These are phyloP conservation scores for Perognathus longimembris DNA, from an alignment of 2,113 vertebrate species.

Conservation along the genomic window DNA sequence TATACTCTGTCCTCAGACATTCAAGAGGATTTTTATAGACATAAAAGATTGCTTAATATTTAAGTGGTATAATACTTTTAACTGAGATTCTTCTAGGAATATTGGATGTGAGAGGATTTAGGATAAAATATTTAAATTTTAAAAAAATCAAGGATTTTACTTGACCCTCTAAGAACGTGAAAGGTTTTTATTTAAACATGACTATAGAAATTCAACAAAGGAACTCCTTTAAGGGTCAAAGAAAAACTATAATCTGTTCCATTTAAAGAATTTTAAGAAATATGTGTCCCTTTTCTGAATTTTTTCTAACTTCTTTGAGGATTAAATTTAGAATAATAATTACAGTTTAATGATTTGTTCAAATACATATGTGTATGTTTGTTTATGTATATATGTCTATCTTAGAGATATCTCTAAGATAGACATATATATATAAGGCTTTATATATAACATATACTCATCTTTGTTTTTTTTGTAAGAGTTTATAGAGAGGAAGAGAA, in stretches of 20 bases:
- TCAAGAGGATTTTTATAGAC: not conserved
- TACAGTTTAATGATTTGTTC: conserved; percentile 9
- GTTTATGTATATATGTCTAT: too few relatives aligned
- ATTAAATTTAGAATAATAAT: not conserved
- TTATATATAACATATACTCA: too few relatives aligned
- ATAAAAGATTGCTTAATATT: not conserved
- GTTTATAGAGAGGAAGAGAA: not conserved
- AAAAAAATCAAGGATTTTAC: conserved; percentile 20
- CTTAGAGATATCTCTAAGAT: too few relatives aligned
- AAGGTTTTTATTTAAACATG: conserved; percentile 33
- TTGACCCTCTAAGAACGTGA: conserved; percentile 32
- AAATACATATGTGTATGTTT: not conserved
- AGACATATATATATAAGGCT: too few relatives aligned
- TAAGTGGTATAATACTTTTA: conserved; percentile 14
- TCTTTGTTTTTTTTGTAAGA: not conserved
- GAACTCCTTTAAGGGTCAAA: not conserved
- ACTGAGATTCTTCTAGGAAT: conserved; percentile 24
- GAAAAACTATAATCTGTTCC: not conserved
- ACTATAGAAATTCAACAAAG: not conserved
- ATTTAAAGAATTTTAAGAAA: not conserved
- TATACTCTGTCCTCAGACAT: not conserved
- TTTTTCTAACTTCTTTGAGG: conserved; percentile 43
- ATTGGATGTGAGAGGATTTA: not conserved
- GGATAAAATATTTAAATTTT: not conserved
- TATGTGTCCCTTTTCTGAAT: not conserved